Evolutionary conservation across 2,797 vertebrate species (phyloP), one percentile per base, ranked within the genome.

Genomic region (Mus spretus): DNA sequence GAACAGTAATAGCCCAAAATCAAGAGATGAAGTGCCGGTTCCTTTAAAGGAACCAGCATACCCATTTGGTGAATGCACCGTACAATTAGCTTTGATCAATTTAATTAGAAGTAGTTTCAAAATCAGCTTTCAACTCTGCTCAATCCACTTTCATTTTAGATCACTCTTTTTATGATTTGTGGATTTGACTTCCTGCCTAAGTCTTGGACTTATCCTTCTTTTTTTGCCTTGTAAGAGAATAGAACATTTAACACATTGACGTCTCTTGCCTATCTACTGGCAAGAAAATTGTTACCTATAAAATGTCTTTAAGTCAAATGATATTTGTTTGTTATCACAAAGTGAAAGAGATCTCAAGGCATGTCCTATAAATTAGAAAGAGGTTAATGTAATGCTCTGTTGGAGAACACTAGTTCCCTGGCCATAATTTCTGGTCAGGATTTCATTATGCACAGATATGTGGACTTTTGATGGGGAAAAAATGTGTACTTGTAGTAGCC

Each of bases 1-100:
- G 83, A 94, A 93, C 79, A 79, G 85, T 94, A 59, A 70, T 67
- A 82, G 65, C 65, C 53, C 63, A 59, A 89, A 90, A 72, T 77
- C 55, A 89, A 83, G 53, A 80, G 6, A 81, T 70, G 44, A 95
- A 96, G 84, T 22, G 67, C 34, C 28, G 55, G 86, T 70, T 88
- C 53, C 37, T 93, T 72, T 78, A 50, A 59, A 77, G 34, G 31
- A 74, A 22, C 31, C 20, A 12, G 61, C 7, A 17, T 79, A 37
- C 50, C 26, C 11, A 44, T 2, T 44, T 9, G 11, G 65, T 17
- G 40, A 92, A 70, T 75, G 20, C 11, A 3, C 11, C 44, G 40
- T 78, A 59, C 9, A 53, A 65, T 5, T 17, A 83, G 24, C 28
- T 96, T 83, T 86, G 82, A 86, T 84, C 6, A 47, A 34, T 55